A percentile compares a stretch with the other conserved stretches of the same genome.
Conservation (phyloP, 2,113 vertebrate species). For the Taxidea taxus region DNA sequence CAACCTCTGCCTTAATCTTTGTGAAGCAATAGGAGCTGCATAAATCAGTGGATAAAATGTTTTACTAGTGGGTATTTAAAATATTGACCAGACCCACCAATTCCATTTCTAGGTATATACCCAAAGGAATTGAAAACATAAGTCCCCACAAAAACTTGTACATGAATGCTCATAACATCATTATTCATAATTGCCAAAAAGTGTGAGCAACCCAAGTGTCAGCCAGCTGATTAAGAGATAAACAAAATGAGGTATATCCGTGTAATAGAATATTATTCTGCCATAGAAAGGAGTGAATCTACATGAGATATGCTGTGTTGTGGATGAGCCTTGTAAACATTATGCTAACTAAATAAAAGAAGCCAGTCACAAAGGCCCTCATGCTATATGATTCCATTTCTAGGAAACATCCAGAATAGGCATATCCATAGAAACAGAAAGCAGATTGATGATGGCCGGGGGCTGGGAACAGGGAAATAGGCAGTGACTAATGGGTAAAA, state of each 20-base stretch:
- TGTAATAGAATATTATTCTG: not conserved
- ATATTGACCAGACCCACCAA: not conserved
- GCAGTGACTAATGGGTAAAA: not conserved
- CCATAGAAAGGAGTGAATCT: not conserved
- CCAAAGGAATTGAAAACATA: not conserved
- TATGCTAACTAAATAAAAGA: not conserved
- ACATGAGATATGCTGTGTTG: rapidly evolving
- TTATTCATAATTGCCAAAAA: not conserved
- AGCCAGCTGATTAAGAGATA: not conserved
- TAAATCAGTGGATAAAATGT: not conserved
- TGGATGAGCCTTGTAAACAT: not conserved
- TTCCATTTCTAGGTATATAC: not conserved
- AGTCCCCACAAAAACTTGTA: not conserved
- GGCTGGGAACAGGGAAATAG: not conserved
- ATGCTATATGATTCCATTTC: not conserved
- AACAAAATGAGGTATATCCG: rapidly evolving
- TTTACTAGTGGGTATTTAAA: not conserved
- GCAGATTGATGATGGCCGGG: not conserved
- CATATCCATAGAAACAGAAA: not conserved
- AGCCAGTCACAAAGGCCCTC: not conserved
- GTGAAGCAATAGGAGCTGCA: not conserved
- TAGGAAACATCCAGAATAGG: not conserved
- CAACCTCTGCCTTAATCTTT: not conserved
- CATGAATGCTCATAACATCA: not conserved
- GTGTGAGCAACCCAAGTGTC: not conserved